A percentile compares a stretch with the other conserved stretches of the same genome.
Evolutionary conservation across 2,888 invertebrate species (phyloP).

Genomic region (Pilophorus perplexus): DNA sequence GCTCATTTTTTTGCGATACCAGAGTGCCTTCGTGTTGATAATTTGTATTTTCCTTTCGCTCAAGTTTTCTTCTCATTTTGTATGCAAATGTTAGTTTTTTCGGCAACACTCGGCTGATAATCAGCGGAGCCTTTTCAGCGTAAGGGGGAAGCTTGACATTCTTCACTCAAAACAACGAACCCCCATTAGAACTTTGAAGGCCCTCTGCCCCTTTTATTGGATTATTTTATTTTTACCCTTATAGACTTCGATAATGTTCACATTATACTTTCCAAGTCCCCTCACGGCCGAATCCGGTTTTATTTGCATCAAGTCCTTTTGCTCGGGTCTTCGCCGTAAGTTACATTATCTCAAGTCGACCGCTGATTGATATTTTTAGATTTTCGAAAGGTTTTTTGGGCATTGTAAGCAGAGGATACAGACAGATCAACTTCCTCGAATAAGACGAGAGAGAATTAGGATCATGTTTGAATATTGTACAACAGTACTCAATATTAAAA

Average conservation of each 20-base stretch:
- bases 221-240: too few relatives aligned
- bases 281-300: neutral
- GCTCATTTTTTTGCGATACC: too few relatives aligned
- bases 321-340: neutral
- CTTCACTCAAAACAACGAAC: neutral
- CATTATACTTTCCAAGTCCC: neutral
- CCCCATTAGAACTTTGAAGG: neutral
- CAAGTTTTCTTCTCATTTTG: too few relatives aligned
- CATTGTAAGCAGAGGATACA: too few relatives aligned
- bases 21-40: too few relatives aligned
- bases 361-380: neutral
- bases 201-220: neutral
- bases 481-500: too few relatives aligned
- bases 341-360: neutral
- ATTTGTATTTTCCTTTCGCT: too few relatives aligned
- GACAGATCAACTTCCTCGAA: neutral
- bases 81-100: too few relatives aligned
- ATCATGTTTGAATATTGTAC: neutral
- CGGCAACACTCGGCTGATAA: too few relatives aligned
- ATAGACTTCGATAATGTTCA: neutral
- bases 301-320: neutral
- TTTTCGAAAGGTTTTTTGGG: neutral
- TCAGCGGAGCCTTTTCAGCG: too few relatives aligned
- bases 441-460: neutral
- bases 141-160: too few relatives aligned